Evolutionary conservation across 1,140 invertebrate species (phyloP).

Genomic region (Apis laboriosa): DNA sequence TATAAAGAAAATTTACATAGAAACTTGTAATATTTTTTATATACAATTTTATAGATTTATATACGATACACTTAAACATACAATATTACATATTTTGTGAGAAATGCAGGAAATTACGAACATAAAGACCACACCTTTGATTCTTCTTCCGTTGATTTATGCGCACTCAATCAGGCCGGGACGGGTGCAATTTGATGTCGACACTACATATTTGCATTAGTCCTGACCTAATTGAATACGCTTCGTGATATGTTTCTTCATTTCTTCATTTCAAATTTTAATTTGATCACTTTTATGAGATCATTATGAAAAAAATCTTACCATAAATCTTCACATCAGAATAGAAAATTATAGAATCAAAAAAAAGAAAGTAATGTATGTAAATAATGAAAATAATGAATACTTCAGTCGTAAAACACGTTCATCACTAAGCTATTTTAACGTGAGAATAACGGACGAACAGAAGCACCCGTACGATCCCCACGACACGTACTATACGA

Average conservation of each 20-base stretch:
- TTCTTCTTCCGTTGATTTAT: slow-evolving; percentile 40
- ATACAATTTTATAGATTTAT: neutral
- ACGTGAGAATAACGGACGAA: slow-evolving; percentile 36
- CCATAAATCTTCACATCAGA: neutral
- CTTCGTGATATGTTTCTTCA: neutral
- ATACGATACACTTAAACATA: no score
- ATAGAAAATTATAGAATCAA: neutral
- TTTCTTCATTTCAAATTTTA: neutral
- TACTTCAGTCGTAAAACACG: neutral
- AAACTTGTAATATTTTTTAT: neutral
- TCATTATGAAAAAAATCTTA: slow-evolving; percentile 16
- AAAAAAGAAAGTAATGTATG: neutral
- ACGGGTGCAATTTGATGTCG: slow-evolving; percentile 76
- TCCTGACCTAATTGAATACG: slow-evolving; percentile 70
- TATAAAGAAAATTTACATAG: neutral
- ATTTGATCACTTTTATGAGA: neutral
- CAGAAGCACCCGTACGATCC: slow-evolving; percentile 26
- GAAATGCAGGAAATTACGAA: neutral
- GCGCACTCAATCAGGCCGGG: slow-evolving; percentile 73
- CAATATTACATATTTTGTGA: neutral
- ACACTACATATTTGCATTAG: slow-evolving; percentile 75
- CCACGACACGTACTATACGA: slow-evolving; percentile 52
- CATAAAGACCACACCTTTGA: slow-evolving; percentile 17
- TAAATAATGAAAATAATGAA: neutral
- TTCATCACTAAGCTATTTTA: slow-evolving; percentile 19